These are phyloP conservation scores for Calliphora vomitoria DNA, from an alignment of 2,888 invertebrate species.

Conservation along the genomic window DNA sequence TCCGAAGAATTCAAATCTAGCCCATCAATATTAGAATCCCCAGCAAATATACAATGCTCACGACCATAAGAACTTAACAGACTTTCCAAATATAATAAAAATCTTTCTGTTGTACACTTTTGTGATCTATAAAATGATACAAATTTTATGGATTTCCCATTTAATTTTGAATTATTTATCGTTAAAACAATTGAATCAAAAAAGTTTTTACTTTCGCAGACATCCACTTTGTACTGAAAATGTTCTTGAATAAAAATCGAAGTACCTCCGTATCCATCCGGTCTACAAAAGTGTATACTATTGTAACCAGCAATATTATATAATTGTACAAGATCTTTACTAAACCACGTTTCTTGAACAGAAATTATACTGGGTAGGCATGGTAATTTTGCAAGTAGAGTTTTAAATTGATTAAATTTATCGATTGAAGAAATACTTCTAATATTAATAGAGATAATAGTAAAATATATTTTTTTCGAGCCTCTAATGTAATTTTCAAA, in stretches of 20 bases:
- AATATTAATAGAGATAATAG: no score
- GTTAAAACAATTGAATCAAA: not conserved
- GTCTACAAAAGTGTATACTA: not conserved
- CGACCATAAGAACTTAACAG: no score
- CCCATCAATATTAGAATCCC: no score
- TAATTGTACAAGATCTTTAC: no score
- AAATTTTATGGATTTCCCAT: not conserved
- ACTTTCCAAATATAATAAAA: not conserved
- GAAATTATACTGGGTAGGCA: not conserved
- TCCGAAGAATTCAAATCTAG: no score
- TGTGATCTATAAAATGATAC: slow-evolving; percentile 8
- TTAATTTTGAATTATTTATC: not conserved
- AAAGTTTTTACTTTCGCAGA: not conserved
- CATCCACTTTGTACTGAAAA: not conserved
- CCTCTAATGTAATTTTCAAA: no score
- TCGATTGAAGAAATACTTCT: no score
- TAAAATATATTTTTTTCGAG: no score
- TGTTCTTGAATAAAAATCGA: not conserved
- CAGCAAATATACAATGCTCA: no score
- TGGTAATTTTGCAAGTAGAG: not conserved
- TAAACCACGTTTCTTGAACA: not conserved
- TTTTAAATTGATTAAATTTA: slow-evolving; percentile 6
- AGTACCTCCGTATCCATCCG: not conserved
- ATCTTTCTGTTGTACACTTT: not conserved
- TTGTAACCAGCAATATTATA: not conserved